These are phyloP conservation scores for Pyrocephalus nanus DNA, from an alignment of 2,797 vertebrate species.

Conservation along the genomic window DNA sequence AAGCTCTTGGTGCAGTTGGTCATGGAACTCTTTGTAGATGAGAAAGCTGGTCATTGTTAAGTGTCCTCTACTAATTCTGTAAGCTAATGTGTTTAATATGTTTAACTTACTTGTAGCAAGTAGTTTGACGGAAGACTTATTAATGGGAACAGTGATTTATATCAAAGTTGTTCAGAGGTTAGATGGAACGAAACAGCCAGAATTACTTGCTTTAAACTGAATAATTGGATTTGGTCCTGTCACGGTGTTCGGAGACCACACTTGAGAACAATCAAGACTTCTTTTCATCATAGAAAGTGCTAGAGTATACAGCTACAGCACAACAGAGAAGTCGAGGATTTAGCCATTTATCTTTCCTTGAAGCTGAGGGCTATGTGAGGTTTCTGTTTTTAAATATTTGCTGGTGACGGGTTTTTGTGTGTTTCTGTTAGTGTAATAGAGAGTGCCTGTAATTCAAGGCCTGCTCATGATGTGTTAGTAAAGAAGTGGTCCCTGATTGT, in stretches of 20 bases:
- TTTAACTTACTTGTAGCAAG: neutral
- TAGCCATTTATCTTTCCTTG: neutral
- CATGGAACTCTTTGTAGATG: neutral
- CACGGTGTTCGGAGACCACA: neutral
- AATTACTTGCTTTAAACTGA: neutral
- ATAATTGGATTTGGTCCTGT: neutral
- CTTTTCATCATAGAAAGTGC: neutral
- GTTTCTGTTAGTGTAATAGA: neutral
- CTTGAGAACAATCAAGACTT: neutral
- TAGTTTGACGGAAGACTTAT: neutral
- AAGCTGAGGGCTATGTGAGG: neutral
- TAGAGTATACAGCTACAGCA: neutral
- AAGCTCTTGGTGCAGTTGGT: neutral
- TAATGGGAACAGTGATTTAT: neutral
- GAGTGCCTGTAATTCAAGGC: neutral
- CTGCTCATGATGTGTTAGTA: neutral
- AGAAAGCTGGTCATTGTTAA: neutral
- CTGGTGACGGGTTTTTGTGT: neutral
- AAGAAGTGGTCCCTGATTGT: neutral
- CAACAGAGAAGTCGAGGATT: neutral
- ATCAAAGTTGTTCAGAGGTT: neutral
- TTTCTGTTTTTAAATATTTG: neutral
- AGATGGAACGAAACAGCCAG: neutral
- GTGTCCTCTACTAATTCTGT: neutral
- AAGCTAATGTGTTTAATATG: neutral